These are phyloP conservation scores for Nipponia nippon DNA, from an alignment of 2,113 vertebrate genomes.

Conservation along the genomic window DNA sequence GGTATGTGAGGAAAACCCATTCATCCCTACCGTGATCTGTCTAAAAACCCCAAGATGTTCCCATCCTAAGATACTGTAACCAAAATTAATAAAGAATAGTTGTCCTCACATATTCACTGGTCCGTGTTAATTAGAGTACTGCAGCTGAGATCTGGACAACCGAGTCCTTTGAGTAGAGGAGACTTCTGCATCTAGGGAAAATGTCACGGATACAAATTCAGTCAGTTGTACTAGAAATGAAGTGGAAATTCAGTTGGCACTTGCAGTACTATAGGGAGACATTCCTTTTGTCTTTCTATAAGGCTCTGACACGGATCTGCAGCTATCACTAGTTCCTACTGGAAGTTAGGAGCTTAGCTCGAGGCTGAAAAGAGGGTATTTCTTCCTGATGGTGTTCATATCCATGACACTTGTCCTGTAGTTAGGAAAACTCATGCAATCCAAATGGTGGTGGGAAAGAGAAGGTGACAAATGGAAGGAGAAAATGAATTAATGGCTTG, in stretches of 20 bases:
- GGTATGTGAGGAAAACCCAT: not conserved
- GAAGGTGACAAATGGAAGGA: not conserved
- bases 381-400: not conserved
- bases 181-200: not conserved
- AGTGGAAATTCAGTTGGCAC: not conserved
- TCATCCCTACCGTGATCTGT: not conserved
- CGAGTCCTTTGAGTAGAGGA: not conserved
- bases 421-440: not conserved
- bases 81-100: not conserved
- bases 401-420: rapidly evolving
- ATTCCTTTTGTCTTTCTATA: not conserved
- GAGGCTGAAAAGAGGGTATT: not conserved
- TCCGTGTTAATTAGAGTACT: not conserved
- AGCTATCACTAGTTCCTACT: not conserved
- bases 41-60: not conserved
- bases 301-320: not conserved
- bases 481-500: not conserved
- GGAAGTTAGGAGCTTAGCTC: not conserved
- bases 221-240: not conserved
- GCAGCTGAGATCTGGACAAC: not conserved
- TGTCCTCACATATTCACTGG: not conserved
- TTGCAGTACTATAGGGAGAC: not conserved
- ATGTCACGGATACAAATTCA: not conserved
- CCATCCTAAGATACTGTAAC: not conserved
- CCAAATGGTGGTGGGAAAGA: not conserved